Evolutionary conservation across 2,797 vertebrate species (phyloP).

Genomic region (Halcyon leucocephala): DNA sequence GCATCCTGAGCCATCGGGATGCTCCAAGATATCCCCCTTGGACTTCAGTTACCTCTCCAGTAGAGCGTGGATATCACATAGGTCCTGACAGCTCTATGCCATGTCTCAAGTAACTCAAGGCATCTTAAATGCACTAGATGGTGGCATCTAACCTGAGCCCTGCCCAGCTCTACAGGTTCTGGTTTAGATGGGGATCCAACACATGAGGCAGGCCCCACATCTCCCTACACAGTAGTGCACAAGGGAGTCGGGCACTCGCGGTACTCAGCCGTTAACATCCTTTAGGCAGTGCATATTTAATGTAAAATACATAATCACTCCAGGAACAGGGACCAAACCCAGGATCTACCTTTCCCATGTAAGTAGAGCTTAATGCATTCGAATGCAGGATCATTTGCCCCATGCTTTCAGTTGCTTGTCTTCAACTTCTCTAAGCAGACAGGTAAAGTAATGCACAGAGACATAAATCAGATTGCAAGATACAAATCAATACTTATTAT

Average conservation of each 20-base stretch:
- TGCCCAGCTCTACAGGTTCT: background rate
- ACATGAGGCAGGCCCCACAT: background rate
- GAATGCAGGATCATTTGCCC: background rate
- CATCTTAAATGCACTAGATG: background rate
- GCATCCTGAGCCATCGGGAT: background rate
- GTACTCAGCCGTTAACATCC: background rate
- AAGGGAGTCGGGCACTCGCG: background rate
- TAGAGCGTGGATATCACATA: rapidly evolving
- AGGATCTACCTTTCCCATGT: background rate
- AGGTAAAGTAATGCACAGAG: conserved; percentile 49
- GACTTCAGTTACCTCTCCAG: background rate
- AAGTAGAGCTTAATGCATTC: conserved; percentile 50
- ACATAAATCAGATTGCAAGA: conserved; percentile 56
- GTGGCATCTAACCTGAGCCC: background rate
- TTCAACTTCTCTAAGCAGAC: conserved; percentile 51
- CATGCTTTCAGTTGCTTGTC: conserved; percentile 33
- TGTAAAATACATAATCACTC: background rate
- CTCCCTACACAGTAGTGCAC: background rate
- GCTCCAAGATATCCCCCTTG: background rate
- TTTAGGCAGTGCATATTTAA: background rate
- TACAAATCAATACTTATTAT: conserved; percentile 65
- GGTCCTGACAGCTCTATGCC: background rate
- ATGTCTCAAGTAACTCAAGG: background rate
- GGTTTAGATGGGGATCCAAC: background rate
- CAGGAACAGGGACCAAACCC: background rate